Conservation (phyloP, 2,888 invertebrate genomes). For the Mactromeris polynyma region DNA sequence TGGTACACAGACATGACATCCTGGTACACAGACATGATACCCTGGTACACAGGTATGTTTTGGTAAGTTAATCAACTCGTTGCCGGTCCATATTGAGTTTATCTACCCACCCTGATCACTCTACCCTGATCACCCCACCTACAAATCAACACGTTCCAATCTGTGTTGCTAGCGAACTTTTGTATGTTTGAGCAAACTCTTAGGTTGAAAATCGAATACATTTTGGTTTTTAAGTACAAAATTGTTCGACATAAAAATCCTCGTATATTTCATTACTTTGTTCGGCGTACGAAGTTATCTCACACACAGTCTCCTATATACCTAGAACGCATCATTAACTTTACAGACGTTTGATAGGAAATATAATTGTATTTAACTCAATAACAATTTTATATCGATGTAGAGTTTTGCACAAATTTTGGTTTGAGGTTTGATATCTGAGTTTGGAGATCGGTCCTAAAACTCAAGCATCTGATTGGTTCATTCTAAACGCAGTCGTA, state of each 20-base stretch:
- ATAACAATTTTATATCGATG: neutral
- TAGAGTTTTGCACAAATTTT: neutral
- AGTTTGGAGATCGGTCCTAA: too few relatives aligned
- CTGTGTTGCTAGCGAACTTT: neutral
- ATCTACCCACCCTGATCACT: too few relatives aligned
- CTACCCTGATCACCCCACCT: neutral
- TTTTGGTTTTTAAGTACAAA: neutral
- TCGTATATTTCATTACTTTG: neutral
- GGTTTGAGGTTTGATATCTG: too few relatives aligned
- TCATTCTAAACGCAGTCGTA: too few relatives aligned
- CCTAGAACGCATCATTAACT: neutral
- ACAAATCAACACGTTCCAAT: neutral
- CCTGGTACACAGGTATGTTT: too few relatives aligned
- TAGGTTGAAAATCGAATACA: neutral
- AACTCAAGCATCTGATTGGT: too few relatives aligned
- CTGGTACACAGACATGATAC: too few relatives aligned
- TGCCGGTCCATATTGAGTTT: too few relatives aligned
- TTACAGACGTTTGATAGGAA: neutral
- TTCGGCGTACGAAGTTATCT: neutral
- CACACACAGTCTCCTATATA: neutral
- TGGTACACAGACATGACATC: too few relatives aligned
- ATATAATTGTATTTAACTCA: neutral
- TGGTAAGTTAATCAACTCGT: too few relatives aligned
- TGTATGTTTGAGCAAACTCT: neutral
- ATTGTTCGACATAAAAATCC: neutral